Evolutionary conservation across 1,140 invertebrate genomes (phyloP), one percentile per base, ranked within the genome.

Genomic region (Tetramorium simillimum): DNA sequence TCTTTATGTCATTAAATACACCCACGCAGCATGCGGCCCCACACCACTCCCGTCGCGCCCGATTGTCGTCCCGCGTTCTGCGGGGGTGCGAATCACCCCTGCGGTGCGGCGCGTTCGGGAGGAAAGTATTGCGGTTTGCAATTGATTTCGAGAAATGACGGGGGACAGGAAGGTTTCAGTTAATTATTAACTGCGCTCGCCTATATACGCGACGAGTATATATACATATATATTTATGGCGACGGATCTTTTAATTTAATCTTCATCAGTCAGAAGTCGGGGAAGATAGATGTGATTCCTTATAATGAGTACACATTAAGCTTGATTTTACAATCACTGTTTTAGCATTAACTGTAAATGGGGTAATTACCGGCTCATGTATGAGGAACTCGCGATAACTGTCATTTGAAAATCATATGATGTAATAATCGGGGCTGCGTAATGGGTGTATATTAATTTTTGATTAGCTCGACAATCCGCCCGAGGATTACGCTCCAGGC

Each of bases 1-100:
- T 92, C 84, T 78, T 65, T 82, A 85, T 65, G 80, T 76, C 88
- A 81, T 90, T 91, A 92, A 92, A 91, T 89, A 91, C 90, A 89
- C 78, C 85, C 63, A 70, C 70, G 73, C 60, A 16, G 9, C 62
- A 5, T 33, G 51, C 58, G 53, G 5, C 56, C 43, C 60, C 73
- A 21, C 75, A 49, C 33, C 67, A 24, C 18, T 7, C n/a, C 84
- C 49, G 69, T 49, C 53, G 69, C n/a, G 24, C n/a, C 70, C 21
- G n/a, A 53, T 58, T 69, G 67, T 86, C 49, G 14, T 21, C 21
- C 5, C 16, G 49, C 37, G 16, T 37, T 56, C 65, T 63, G 56
- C 43, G 51, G 40, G 70, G 28, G 69, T 37, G 56, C 62, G 24
- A 56, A 51, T 40, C 72, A 33, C 69, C 85, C 77, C 58, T 43